Conservation (phyloP, 2,888 invertebrate genomes). For the Phania funesta region DNA sequence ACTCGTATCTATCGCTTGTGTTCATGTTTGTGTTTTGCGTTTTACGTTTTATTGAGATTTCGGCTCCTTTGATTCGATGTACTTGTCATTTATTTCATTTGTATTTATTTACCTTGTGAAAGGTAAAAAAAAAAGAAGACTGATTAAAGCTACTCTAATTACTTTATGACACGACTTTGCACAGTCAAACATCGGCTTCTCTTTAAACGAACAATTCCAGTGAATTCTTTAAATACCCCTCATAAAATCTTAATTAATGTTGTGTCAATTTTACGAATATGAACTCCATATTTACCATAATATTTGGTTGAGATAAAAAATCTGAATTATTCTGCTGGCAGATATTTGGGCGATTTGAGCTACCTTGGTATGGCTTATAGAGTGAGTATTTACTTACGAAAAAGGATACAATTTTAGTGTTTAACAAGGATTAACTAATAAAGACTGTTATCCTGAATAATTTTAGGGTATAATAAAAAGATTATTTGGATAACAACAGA, state of each 20-base stretch:
- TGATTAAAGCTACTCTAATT: conserved; percentile 61
- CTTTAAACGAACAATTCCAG: conserved; percentile 51
- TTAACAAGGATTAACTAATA: not conserved
- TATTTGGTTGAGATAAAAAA: conserved; percentile 41
- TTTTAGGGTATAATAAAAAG: no score
- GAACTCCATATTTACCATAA: not conserved
- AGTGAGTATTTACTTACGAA: conserved; percentile 7
- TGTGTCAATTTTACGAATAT: conserved; percentile 44
- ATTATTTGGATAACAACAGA: no score
- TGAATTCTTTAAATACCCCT: conserved; percentile 58
- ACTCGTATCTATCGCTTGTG: not conserved
- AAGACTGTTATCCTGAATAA: not conserved
- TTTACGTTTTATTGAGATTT: conserved; percentile 30
- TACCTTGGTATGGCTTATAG: no score
- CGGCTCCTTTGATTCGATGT: conserved; percentile 57
- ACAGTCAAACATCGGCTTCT: conserved; percentile 60
- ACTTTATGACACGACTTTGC: conserved; percentile 60
- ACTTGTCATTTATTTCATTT: conserved; percentile 52
- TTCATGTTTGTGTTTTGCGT: conserved; percentile 19
- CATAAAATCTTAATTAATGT: conserved; percentile 57
- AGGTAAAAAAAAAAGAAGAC: conserved; percentile 22
- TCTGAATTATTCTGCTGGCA: not conserved
- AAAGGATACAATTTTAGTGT: conserved; percentile 19
- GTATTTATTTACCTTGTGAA: conserved; percentile 48
- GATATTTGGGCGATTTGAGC: not conserved